Evolutionary conservation across 2,797 vertebrate species (phyloP), one percentile per base, ranked within the genome.

Genomic region (Tadarida brasiliensis): DNA sequence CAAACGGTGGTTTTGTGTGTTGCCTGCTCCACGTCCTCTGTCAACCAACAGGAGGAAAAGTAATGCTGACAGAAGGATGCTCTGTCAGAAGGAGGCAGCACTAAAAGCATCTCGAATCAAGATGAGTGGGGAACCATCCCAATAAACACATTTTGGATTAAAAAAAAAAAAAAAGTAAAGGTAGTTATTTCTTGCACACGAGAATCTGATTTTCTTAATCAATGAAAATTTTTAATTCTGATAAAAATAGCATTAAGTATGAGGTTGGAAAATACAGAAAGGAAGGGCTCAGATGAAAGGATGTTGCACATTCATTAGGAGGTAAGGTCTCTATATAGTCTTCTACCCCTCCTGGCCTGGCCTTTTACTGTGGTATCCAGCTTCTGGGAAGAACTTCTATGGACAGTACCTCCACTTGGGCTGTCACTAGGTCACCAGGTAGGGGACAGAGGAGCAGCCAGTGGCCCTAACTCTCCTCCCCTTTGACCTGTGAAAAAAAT

Each of bases 211-310:
- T 96, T 96, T 92, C 47, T 26, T 7, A 70, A 70, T 90, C 85
- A 93, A 81, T 76, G 81, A 94, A 93, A 82, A 61, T 11, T 82
- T 97, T 97, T 96, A 97, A 97, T 97, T 78, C 47, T 8, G n/a
- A 76, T 87, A 94, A 76, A 92, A 96, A 97, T 3, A 77, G 63
- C 51, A 15, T 85, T 90, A 71, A 30, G 74, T 81, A 71, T 82
- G 39, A 70, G 26, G 61, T 54, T 77, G 35, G 83, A 63, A 51
- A 87, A 44, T n/a, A 73, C 3, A 5, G 51, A 30, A 90, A 94
- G 68, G 39, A 91, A 49, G 49, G 90, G 70, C 82, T 95, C 80
- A 90, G 91, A 90, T 39, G 16, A 81, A 73, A 73, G 39, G 33
- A 47, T 19, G 7, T 19, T 57, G 68, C 67, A 49, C 65, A 19